Base-by-base conservation (phyloP, 2,888 invertebrate genomes). In the Tetramorium bicarinatum region DNA sequence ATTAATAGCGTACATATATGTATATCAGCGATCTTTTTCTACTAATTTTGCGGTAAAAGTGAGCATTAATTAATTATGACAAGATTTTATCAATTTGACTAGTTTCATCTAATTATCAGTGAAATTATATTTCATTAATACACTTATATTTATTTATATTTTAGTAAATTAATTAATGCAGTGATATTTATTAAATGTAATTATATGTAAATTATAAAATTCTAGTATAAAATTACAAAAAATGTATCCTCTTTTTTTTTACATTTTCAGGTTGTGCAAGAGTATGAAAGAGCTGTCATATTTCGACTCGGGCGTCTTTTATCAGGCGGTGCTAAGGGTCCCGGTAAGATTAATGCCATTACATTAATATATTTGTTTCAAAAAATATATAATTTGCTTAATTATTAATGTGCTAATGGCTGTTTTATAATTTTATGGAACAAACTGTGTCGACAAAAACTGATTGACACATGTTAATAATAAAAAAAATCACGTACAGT, bases 251-350 rank as follows among this genome's bases (percentile, higher is more conserved):
- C 1, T 64, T 29, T 76, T 9, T 67, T 69, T 41, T n/a, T n/a
- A n/a, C 66, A 54, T 59, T 90, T 88, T 18, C 93, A 99, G 99
- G 99, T 99, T 56, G 99, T 99, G 2, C 98, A 98, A 94, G 99
- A 99, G 93, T 99, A 99, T 94, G 99, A 99, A 95, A 96, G 99
- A 87, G 99, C 99, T 0, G 99, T 99, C 52, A 99, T 99, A 94
- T 99, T 99, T 95, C 97, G 99, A 72, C 95, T 99, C 82, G 99
- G 99, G 8, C 96, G 99, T 84, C 96, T 99, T 44, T 95, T 98
- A 75, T 97, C 98, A 2, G 99, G 99, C 25, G 99, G 99, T 25
- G 98, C 99, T 9, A 99, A 98, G 95, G 99, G 99, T 87, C 98
- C 98, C 91, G 98, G 98, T 90, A 87, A 91, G 54, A 54, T 62